phyloP scores from a whole-genome alignment of 2,888 invertebrate species.

The Steromphala cineraria region DNA sequence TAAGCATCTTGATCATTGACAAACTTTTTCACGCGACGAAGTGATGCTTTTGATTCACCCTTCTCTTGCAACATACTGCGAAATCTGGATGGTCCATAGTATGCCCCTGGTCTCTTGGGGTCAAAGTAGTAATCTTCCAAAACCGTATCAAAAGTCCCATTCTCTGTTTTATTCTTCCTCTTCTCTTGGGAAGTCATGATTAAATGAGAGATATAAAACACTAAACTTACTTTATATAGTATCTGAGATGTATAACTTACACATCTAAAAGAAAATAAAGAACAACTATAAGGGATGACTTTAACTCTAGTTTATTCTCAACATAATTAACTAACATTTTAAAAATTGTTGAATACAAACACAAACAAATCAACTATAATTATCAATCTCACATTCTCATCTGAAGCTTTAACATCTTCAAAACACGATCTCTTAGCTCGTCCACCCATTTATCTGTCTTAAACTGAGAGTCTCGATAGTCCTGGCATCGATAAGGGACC shows the following conservation, averaged over 20 bases:
- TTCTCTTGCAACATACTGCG: neutral
- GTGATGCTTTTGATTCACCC: no score
- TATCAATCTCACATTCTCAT: neutral
- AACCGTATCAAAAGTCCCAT: neutral
- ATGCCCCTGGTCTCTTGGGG: neutral
- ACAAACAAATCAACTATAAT: no score
- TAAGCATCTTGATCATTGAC: constrained; percentile 4
- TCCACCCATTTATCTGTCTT: neutral
- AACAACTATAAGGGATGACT: no score
- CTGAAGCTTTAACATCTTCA: neutral
- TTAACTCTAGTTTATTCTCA: neutral
- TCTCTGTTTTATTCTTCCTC: no score
- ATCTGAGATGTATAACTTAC: no score
- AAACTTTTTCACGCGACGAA: neutral
- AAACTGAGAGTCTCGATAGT: constrained; percentile 4
- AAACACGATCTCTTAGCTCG: neutral
- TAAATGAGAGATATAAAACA: no score
- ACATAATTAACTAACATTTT: no score
- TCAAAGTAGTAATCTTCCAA: neutral
- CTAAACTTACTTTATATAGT: no score
- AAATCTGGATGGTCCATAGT: neutral
- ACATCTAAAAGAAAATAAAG: no score
- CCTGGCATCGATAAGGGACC: neutral
- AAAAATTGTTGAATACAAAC: no score
- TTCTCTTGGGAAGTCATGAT: no score